These are phyloP conservation scores for Probosciger aterrimus DNA, from an alignment of 2,113 vertebrate genomes.

Conservation along the genomic window DNA sequence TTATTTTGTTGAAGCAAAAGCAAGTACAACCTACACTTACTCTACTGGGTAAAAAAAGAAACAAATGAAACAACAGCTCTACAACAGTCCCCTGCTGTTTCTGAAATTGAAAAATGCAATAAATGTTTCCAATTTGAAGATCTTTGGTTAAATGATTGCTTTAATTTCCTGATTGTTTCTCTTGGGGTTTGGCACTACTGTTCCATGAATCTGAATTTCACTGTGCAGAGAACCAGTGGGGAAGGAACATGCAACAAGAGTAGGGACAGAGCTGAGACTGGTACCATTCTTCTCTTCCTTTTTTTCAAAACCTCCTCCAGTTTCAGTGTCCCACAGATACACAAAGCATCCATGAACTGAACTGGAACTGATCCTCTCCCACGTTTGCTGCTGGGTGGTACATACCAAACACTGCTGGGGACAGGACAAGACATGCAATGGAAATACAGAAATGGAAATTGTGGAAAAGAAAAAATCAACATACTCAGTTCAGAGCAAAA, in stretches of 20 bases:
- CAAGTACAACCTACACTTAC: neutral
- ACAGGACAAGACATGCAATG: neutral
- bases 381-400: neutral
- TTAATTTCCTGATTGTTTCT: neutral
- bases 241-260: accelerated
- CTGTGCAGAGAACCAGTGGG: neutral
- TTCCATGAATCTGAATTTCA: neutral
- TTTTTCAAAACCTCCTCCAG: neutral
- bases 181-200: neutral
- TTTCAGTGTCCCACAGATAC: neutral
- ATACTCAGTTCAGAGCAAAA: neutral
- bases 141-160: neutral
- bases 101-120: neutral
- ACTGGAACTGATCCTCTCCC: neutral
- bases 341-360: neutral
- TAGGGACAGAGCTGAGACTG: neutral
- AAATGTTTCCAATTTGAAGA: neutral
- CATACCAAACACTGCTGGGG: neutral
- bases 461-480: neutral
- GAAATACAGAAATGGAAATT: neutral
- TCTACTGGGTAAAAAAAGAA: neutral
- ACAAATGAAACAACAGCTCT: neutral
- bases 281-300: neutral
- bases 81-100: neutral
- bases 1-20: neutral